Percentiles rank a stretch among this genome's conserved stretches.
Conservation (phyloP, 2,888 invertebrate species). For the Hirtodrosophila duncani region DNA sequence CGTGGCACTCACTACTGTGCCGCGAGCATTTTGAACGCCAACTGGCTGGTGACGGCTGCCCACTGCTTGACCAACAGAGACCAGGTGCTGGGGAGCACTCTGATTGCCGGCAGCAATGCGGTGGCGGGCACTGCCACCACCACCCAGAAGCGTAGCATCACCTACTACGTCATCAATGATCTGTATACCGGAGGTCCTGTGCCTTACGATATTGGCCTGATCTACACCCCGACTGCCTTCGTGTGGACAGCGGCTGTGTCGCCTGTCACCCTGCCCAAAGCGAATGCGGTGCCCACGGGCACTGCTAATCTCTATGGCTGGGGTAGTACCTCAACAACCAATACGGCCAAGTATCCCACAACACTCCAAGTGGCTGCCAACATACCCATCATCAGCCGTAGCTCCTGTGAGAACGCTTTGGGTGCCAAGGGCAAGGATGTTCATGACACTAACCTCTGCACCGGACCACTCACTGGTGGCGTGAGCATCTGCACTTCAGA, state of each 20-base stretch:
- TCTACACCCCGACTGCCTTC: slow-evolving; percentile 71
- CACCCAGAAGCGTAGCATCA: slow-evolving; percentile 63
- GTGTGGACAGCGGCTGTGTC: slow-evolving; percentile 64
- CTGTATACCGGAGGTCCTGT: slow-evolving; percentile 71
- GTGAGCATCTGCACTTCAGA: slow-evolving; percentile 73
- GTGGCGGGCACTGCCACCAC: slow-evolving; percentile 63
- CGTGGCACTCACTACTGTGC: slow-evolving; percentile 71
- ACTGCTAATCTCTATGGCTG: slow-evolving; percentile 72
- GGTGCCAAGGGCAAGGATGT: slow-evolving; percentile 59
- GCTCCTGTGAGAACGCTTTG: slow-evolving; percentile 60
- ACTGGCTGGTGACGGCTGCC: slow-evolving; percentile 76
- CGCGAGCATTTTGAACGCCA: slow-evolving; percentile 69
- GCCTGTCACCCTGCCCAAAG: slow-evolving; percentile 57
- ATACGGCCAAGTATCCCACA: slow-evolving; percentile 54
- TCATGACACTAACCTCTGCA: slow-evolving; percentile 71
- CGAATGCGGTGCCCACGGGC: slow-evolving; percentile 55
- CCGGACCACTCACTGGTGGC: slow-evolving; percentile 73
- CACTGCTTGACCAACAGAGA: slow-evolving; percentile 66
- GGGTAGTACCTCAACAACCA: slow-evolving; percentile 74
- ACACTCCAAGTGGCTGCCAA: slow-evolving; percentile 68
- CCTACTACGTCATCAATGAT: slow-evolving; percentile 63
- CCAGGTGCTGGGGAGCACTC: slow-evolving; percentile 57
- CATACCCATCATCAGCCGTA: slow-evolving; percentile 61
- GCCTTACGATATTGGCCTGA: slow-evolving; percentile 75
- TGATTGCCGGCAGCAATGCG: slow-evolving; percentile 72